These are phyloP conservation scores for Tetranychus piercei DNA, from an alignment of 2,888 invertebrate species.

Conservation along the genomic window DNA sequence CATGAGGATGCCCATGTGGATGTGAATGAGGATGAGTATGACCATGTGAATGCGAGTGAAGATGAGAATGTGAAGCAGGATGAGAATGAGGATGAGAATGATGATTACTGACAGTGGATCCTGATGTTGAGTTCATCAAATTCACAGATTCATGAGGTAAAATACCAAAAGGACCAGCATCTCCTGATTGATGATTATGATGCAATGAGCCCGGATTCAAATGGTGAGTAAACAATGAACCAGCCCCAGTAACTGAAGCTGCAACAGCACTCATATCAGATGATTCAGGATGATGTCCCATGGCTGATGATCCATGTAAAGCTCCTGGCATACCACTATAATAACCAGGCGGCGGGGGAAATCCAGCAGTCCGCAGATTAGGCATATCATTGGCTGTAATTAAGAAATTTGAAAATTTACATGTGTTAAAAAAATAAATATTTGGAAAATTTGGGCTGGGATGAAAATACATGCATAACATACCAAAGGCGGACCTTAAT, in stretches of 20 bases:
- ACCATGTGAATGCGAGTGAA: no score
- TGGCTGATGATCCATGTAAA: neutral
- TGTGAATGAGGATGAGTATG: no score
- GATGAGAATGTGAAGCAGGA: neutral
- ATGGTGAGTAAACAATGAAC: conserved; percentile 15
- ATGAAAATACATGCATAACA: no score
- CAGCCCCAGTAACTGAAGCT: conserved; percentile 6
- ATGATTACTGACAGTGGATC: neutral
- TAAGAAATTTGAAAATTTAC: no score
- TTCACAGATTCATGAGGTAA: conserved; percentile 24
- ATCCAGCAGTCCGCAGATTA: neutral
- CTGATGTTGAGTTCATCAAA: conserved; percentile 9
- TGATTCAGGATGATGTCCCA: conserved; percentile 2
- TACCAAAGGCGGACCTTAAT: no score
- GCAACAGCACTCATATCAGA: neutral
- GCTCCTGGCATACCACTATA: conserved; percentile 5
- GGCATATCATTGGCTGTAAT: neutral
- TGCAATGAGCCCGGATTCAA: conserved; percentile 9
- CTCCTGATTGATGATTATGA: conserved; percentile 9
- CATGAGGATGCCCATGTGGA: neutral
- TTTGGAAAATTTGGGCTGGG: no score
- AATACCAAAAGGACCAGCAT: conserved; percentile 24
- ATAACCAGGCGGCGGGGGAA: neutral
- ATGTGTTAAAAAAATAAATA: no score
- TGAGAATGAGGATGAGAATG: neutral